phyloP scores from a whole-genome alignment of 2,113 vertebrate species.

The Lasiurus borealis region DNA sequence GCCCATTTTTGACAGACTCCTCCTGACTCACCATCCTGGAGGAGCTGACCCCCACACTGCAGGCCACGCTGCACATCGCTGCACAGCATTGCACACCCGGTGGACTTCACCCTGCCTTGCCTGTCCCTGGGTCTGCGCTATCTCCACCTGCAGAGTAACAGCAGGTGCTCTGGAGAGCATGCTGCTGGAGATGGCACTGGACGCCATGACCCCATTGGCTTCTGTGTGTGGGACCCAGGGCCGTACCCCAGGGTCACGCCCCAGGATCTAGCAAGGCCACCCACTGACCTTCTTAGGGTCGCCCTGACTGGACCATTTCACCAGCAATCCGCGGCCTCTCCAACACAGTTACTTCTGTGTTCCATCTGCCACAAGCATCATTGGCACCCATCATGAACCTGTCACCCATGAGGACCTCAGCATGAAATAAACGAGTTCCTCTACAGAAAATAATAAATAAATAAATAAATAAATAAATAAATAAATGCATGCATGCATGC shows the following conservation, averaged over 20 bases:
- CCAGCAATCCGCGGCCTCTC: neutral
- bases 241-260: accelerated
- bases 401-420: accelerated
- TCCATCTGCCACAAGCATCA: accelerated
- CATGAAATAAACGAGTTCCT: neutral
- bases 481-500: too few species aligned
- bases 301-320: neutral
- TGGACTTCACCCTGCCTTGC: slow-evolving; percentile 90
- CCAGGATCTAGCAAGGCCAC: too few species aligned
- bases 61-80: slow-evolving; percentile 73
- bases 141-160: slow-evolving; percentile 89
- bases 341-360: neutral
- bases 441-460: too few species aligned
- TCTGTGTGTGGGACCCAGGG: neutral
- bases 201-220: slow-evolving; percentile 81
- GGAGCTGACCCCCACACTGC: slow-evolving; percentile 90
- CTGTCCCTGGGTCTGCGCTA: slow-evolving; percentile 96
- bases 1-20: slow-evolving; percentile 91
- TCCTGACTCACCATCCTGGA: slow-evolving; percentile 90
- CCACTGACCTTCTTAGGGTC: neutral
- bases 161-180: slow-evolving; percentile 92
- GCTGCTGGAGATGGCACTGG: slow-evolving; percentile 95
- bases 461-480: too few species aligned
- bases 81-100: neutral
- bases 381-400: accelerated